A percentile compares a stretch with the other conserved stretches of the same genome.
Conservation (phyloP, 2,888 invertebrate species). For the Habrosyne pyritoides region DNA sequence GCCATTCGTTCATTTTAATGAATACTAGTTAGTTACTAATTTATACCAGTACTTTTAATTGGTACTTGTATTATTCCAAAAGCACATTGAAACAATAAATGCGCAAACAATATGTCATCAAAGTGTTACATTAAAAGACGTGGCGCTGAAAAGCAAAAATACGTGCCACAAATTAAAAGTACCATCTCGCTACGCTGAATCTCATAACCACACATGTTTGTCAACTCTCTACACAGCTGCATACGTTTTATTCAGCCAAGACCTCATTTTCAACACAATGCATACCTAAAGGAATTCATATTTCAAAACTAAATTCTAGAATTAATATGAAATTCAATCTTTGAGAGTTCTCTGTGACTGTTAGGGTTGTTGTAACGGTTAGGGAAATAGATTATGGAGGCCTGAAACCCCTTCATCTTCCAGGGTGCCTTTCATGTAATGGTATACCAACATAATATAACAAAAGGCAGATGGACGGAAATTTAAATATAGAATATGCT, state of each 20-base stretch:
- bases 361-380: neutral
- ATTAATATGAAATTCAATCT: conserved; percentile 10
- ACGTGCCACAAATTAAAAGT: neutral
- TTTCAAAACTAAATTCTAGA: conserved; percentile 3
- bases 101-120: neutral
- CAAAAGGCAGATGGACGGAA: neutral
- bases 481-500: neutral
- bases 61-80: neutral
- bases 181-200: neutral
- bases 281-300: neutral
- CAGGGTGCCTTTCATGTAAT: too few species aligned
- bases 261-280: neutral
- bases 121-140: neutral
- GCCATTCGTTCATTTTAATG: too few species aligned
- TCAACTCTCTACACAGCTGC: neutral
- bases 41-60: too few species aligned
- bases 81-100: neutral
- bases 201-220: neutral
- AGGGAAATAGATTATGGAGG: neutral
- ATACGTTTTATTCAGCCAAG: neutral
- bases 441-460: too few species aligned
- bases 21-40: too few species aligned
- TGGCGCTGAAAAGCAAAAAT: neutral
- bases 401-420: neutral
- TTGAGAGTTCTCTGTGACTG: neutral